Base-by-base conservation (phyloP, 23 tunicate species). In the Phallusia fumigata region DNA sequence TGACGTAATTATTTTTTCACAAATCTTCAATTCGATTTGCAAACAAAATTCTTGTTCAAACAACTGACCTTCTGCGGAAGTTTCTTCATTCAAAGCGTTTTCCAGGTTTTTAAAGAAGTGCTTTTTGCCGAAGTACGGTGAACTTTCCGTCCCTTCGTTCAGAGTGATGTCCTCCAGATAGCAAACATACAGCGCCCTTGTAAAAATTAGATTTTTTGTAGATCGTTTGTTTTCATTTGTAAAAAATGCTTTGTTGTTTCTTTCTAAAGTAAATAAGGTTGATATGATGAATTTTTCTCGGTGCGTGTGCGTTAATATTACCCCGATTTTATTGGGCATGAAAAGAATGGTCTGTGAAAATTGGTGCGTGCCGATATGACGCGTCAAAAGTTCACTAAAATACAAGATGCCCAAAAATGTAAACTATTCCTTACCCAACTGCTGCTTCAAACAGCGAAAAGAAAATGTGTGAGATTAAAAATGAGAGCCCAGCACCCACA, bases 391-490 rank as follows among this genome's bases (percentile, higher is more conserved):
- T 10, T 3, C 10, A 40, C 5, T 40, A 40, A 40, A 40, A 40
- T 10, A 40, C 8, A 40, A 3, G 5, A 5, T 40, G 47, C 10
- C 47, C 47, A 40, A 40, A 40, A 40, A 40, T 10, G 5, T 40
- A 40, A 40, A 40, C 47, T 40, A 40, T 40, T 40, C 10, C 92
- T 84, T 76, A 88, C 97, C 89, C 92, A 19, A 78, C 85, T 2
- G 89, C 84, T 19, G 93, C 87, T 13, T 93, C 87, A 53, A 88
- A 78, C 16, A 93, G 73, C 1, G 97, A 93, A 24, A 88, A 74
- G 73, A 93, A 93, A 16, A 88, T 36, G 64, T 93, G 97, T 0
- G 97, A 75, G 35, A 93, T 82, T 18, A 88, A 47, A 58, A 75
- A 88, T 18, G 93, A 81, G 0, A 93, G 50, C 10, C 77, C 49